Evolutionary conservation across 2,113 vertebrate species (phyloP).

Genomic region (Pampusana beccarii): DNA sequence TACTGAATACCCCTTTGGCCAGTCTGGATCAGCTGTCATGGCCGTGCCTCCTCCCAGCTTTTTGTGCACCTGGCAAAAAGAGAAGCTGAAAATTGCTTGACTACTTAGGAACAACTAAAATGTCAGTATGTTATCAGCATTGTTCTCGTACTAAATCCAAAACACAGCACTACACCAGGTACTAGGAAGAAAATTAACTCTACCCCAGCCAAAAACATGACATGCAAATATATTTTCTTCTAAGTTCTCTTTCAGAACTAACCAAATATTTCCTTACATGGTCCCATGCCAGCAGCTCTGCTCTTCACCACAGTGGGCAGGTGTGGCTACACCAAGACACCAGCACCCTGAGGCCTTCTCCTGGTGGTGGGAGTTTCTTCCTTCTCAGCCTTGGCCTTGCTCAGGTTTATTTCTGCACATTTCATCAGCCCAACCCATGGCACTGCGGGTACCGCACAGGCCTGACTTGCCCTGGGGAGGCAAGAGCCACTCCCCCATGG

Average conservation of each 20-base stretch:
- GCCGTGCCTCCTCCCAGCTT: no score
- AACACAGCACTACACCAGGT: no score
- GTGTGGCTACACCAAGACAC: not conserved
- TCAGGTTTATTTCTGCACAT: not conserved
- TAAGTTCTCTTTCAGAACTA: not conserved
- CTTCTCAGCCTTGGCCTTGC: not conserved
- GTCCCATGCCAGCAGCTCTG: not conserved
- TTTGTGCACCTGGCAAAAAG: no score
- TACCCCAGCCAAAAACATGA: no score
- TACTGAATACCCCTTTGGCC: no score
- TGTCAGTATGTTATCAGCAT: no score
- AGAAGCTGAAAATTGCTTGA: no score
- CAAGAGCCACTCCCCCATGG: accelerated
- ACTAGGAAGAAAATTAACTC: no score
- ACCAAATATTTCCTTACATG: not conserved
- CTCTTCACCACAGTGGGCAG: accelerated
- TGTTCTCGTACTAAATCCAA: no score
- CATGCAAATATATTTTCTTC: not conserved
- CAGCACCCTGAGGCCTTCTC: not conserved
- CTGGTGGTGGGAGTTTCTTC: not conserved
- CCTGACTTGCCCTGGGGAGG: no score
- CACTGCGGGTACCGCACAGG: accelerated
- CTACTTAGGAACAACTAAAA: no score
- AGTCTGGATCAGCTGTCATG: no score
- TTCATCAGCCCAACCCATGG: not conserved